Evolutionary conservation across 2,888 invertebrate species (phyloP).

Genomic region (Salpingus planirostris): DNA sequence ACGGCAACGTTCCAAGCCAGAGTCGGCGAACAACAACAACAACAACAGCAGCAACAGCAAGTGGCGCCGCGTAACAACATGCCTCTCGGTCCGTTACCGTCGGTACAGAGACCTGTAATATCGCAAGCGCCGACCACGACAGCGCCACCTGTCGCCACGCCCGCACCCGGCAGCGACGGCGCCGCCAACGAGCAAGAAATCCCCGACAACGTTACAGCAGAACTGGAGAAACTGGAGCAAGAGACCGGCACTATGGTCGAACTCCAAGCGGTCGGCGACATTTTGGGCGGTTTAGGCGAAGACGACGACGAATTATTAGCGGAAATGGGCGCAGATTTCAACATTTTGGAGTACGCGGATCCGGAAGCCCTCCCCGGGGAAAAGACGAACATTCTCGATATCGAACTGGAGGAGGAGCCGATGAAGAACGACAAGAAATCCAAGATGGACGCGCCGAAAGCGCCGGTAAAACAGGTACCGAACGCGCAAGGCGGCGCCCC

Average conservation of each 20-base stretch:
- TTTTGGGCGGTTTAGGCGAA: constrained; percentile 72
- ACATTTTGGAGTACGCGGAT: constrained; percentile 91
- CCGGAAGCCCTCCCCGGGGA: constrained; percentile 75
- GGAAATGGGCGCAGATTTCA: constrained; percentile 56
- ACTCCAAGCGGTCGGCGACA: constrained; percentile 63
- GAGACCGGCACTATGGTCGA: constrained; percentile 52
- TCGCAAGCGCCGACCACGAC: constrained; percentile 1
- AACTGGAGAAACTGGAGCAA: constrained; percentile 59
- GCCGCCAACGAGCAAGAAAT: constrained; percentile 47
- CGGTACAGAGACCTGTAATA: background rate
- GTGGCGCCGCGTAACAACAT: background rate
- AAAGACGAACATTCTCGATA: constrained; percentile 74
- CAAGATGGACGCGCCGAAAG: constrained; percentile 21
- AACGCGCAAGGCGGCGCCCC: constrained; percentile 6
- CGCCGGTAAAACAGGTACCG: constrained; percentile 6
- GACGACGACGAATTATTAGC: constrained; percentile 75
- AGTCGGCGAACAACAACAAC: constrained; percentile 17
- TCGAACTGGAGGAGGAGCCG: constrained; percentile 71
- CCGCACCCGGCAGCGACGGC: constrained; percentile 9
- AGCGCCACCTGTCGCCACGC: constrained; percentile 23
- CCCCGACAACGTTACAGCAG: constrained; percentile 59
- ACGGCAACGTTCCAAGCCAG: constrained; percentile 21
- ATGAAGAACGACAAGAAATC: constrained; percentile 55
- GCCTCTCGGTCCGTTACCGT: background rate
- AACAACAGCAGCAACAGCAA: background rate